phyloP scores from a whole-genome alignment of 2,797 vertebrate genomes.

The Ctenochaetus hawaiiensis region DNA sequence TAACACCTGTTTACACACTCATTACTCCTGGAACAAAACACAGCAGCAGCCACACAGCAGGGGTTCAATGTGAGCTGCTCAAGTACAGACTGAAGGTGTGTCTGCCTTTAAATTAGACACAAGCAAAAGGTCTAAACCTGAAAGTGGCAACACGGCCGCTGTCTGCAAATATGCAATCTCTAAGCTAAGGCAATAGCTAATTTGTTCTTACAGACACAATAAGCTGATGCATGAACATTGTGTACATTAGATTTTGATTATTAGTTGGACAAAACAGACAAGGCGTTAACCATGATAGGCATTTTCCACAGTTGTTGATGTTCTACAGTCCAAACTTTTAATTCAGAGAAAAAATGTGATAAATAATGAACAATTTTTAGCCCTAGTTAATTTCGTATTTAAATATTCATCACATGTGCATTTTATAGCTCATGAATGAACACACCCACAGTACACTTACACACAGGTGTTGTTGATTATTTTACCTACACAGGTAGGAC shows the following conservation, averaged over 20 bases:
- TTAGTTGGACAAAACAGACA: no score
- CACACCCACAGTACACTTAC: no score
- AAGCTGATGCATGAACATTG: no score
- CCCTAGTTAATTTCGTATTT: not conserved
- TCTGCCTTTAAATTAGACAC: conserved; percentile 29
- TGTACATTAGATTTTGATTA: not conserved
- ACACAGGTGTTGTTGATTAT: not conserved
- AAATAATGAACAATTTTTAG: no score
- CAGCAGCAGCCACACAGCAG: conserved; percentile 13
- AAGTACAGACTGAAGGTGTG: not conserved
- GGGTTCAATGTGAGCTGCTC: not conserved
- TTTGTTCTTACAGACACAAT: no score
- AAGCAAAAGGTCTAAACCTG: not conserved
- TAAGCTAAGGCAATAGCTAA: no score
- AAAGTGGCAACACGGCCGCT: not conserved
- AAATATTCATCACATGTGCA: no score
- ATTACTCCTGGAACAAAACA: conserved; percentile 25
- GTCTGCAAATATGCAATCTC: not conserved
- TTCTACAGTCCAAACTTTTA: no score
- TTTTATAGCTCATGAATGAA: no score
- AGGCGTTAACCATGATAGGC: no score
- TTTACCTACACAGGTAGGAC: not conserved
- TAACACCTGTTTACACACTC: conserved; percentile 52
- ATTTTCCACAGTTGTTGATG: no score
- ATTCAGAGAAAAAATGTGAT: no score